Evolutionary conservation across 2,888 invertebrate species (phyloP), one percentile per base, ranked within the genome.

Genomic region (Limnephilus rhombicus): DNA sequence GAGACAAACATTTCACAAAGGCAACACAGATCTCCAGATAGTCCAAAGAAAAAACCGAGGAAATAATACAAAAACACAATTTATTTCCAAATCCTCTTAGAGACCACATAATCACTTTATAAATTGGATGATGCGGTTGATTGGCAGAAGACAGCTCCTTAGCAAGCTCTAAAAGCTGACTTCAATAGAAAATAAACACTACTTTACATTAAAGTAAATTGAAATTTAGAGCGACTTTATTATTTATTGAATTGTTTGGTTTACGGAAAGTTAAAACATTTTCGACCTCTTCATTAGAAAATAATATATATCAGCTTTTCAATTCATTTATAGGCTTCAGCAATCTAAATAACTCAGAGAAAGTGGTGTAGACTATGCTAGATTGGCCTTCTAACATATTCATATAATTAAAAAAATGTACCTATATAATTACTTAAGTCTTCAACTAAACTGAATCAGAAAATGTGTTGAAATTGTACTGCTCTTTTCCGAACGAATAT

Each of bases 1-100:
- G 15, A 83, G 83, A 83, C 34, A 83, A 83, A 83, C 37, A 83
- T 83, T 83, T 34, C 37, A 34, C 83, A 83, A 37, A 83, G 83
- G 37, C 83, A 83, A 83, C 83, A 83, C 31, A 83, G 82, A 83
- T 83, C 37, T 9, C 37, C 34, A 18, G 82, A 31, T 37, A 83
- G 83, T 37, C 83, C 24, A 83, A 83, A 37, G 83, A 15, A 37
- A 83, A 83, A 53, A 37, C 53, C 53, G 4, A 53, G 5, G 68
- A 68, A 68, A 68, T 18, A 68, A 68, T 68, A 24, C 5, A 68
- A 68, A 68, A 68, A 68, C 24, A 24, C 68, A 7, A 68, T 68
- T 68, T 68, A 68, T 68, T 24, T 68, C 3, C 1, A 68, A 68
- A 68, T 68, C 24, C 68, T 68, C 68, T 68, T 24, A 68, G 24